Base-by-base conservation (phyloP, 1,140 invertebrate species). In the Hirudo medicinalis region DNA sequence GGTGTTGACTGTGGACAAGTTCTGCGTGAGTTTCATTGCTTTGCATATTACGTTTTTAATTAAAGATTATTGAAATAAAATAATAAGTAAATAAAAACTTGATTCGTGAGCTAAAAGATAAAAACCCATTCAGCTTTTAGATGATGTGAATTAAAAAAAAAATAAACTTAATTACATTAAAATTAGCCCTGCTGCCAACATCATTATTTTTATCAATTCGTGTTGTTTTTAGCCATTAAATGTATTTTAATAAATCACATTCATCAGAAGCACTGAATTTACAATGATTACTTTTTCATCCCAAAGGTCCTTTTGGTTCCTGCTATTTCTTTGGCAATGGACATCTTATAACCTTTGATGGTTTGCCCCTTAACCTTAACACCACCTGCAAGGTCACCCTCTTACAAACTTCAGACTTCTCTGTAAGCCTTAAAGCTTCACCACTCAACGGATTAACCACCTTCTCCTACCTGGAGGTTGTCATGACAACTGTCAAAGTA, bases 271-370 rank as follows among this genome's bases (percentile, higher is more conserved):
- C n/a, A 36, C 32, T 36, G 32, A 36, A 36, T 3, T 36, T 36
- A 36, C 2, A 36, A 6, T 3, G 6, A 36, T 36, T 36, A 36
- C 32, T 49, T 13, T 15, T 15, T 49, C 13, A 8, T 49, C 11
- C 32, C 43, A 49, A 49, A 49, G 43, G 11, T 49, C 43, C 43
- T 5, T 63, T 63, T 32, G 29, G 29, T 25, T 25, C 57, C 20
- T 63, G 57, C 13, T n/a, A 63, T 15, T 63, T 25, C 57, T 63
- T 63, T 32, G 57, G 57, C 57, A 63, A 63, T n/a, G 57, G 22
- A 0, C 57, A 63, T 15, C 22, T 63, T 6, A 63, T 63, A 32
- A 63, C 57, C 57, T 63, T 63, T 32, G 57, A 63, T 20, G 29
- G 57, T 63, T 32, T 63, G 22, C 29, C 29, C 6, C 57, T 63